These are phyloP conservation scores for Tetranychus cinnabarinus DNA, from an alignment of 1,140 invertebrate genomes.

Conservation along the genomic window DNA sequence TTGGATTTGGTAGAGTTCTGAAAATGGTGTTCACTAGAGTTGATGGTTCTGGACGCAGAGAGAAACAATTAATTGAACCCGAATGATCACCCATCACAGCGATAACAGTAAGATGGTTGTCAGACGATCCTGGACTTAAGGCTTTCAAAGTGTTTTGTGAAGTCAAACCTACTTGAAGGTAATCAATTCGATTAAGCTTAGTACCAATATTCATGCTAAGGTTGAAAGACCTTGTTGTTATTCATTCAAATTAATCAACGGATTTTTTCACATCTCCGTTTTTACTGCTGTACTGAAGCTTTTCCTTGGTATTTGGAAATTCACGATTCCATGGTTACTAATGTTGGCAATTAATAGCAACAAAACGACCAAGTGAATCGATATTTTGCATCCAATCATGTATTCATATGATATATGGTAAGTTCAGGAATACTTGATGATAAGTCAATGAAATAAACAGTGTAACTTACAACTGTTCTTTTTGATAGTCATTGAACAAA, in stretches of 20 bases:
- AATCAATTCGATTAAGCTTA: conserved; percentile 6
- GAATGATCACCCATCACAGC: conserved; percentile 7
- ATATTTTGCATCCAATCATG: too few species aligned
- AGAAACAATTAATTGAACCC: conserved; percentile 5
- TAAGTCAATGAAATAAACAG: too few species aligned
- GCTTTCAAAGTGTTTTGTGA: conserved; percentile 6
- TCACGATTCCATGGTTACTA: background rate
- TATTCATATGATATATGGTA: too few species aligned
- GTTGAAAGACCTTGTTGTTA: background rate
- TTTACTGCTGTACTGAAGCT: too few species aligned
- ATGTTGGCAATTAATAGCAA: background rate
- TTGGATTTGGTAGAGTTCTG: conserved; percentile 7
- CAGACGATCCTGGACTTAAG: background rate
- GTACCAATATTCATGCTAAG: background rate
- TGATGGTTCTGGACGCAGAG: background rate
- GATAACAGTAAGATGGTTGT: background rate
- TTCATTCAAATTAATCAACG: background rate
- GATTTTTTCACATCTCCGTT: too few species aligned
- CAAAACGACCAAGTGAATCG: too few species aligned
- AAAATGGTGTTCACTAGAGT: conserved; percentile 4
- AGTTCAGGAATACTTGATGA: too few species aligned
- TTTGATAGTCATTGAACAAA: too few species aligned
- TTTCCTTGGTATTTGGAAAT: too few species aligned
- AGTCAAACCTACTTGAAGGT: conserved; percentile 9
- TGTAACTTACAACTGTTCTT: too few species aligned